phyloP scores from a whole-genome alignment of 2,113 vertebrate genomes.

The Potamarius usumacintae region DNA sequence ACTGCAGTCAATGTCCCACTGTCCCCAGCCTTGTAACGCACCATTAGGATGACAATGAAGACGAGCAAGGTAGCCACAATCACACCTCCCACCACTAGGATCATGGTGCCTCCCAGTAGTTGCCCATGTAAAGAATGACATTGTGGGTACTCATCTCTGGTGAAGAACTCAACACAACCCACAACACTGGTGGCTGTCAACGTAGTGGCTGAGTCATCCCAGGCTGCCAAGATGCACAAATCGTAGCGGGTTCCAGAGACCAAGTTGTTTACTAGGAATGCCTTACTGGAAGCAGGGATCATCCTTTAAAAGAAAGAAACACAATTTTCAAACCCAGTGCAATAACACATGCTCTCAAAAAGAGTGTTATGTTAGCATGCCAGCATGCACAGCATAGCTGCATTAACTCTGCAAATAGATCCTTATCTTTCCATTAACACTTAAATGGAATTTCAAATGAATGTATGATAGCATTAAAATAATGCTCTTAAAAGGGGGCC shows the following conservation, averaged over 20 bases:
- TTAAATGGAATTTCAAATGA: conserved; percentile 5
- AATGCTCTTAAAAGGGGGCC: neutral
- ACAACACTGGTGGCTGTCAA: conserved; percentile 96
- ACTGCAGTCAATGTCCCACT: conserved; percentile 75
- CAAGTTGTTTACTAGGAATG: conserved; percentile 92
- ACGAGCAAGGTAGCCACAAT: conserved; percentile 93
- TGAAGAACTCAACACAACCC: conserved; percentile 91
- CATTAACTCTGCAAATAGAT: neutral
- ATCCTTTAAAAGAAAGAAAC: conserved; percentile 75
- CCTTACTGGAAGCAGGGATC: conserved; percentile 91
- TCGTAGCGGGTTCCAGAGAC: conserved; percentile 93
- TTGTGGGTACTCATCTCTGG: conserved; percentile 87
- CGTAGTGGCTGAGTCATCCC: conserved; percentile 92
- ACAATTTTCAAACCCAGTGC: conserved; percentile 10
- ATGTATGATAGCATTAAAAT: neutral
- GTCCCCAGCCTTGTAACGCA: conserved; percentile 91
- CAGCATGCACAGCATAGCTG: neutral
- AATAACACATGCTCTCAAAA: neutral
- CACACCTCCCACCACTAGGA: conserved; percentile 93
- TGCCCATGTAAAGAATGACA: conserved; percentile 93
- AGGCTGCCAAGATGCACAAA: conserved; percentile 93
- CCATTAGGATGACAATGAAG: conserved; percentile 95
- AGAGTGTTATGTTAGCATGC: neutral
- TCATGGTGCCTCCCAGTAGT: conserved; percentile 94
- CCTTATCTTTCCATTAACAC: conserved; percentile 8